These are phyloP conservation scores for Archivesica marissinica DNA, from an alignment of 1,140 invertebrate species.

Conservation along the genomic window DNA sequence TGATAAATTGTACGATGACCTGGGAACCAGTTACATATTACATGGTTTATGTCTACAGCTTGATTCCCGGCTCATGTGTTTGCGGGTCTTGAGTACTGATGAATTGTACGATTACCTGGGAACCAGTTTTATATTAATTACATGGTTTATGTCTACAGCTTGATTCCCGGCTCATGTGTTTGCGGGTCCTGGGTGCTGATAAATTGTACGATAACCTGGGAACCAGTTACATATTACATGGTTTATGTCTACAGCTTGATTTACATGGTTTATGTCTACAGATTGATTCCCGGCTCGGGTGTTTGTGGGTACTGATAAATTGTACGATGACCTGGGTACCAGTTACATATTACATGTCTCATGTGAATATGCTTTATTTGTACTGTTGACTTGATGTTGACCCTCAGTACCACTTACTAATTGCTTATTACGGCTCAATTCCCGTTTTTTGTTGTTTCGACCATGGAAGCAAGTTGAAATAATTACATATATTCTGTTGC, in stretches of 20 bases:
- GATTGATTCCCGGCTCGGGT: not conserved
- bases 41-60: not conserved
- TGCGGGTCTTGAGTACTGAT: no score
- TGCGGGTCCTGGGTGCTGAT: no score
- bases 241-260: not conserved
- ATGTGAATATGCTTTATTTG: not conserved
- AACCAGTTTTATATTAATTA: no score
- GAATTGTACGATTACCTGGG: no score
- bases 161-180: not conserved
- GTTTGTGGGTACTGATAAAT: not conserved
- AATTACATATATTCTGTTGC: no score
- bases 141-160: not conserved
- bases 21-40: not conserved
- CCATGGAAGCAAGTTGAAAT: no score
- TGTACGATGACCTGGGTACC: not conserved
- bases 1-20: not conserved
- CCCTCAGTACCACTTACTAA: no score
- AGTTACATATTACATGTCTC: not conserved
- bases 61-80: not conserved
- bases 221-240: not conserved
- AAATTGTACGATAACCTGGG: not conserved
- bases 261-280: not conserved
- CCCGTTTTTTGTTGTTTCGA: no score
- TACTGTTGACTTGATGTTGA: no score
- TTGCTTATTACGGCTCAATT: no score